A percentile compares a stretch with the other conserved stretches of the same genome.
Conservation (phyloP, 2,888 invertebrate species). For the Agrochola lychnidis region DNA sequence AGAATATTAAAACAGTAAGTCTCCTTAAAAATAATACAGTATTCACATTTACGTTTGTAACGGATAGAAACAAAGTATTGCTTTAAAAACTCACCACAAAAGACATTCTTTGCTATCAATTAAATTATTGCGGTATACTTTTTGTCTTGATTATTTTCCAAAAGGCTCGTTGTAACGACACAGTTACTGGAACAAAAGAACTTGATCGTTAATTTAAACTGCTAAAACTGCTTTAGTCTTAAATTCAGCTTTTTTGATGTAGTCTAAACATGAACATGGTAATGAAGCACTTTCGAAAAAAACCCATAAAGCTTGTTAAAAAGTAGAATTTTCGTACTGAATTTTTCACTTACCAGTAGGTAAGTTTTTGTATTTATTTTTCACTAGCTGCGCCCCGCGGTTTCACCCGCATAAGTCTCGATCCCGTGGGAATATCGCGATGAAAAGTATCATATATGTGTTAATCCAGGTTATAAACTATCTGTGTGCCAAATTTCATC, state of each 20-base stretch:
- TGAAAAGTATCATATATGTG: too few species aligned
- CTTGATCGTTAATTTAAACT: constrained; percentile 49
- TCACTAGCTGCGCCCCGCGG: too few species aligned
- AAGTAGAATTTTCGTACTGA: neutral
- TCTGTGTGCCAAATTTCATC: too few species aligned
- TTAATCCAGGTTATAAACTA: too few species aligned
- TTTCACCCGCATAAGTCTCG: too few species aligned
- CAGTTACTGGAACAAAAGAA: constrained; percentile 40
- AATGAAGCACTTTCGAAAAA: constrained; percentile 5
- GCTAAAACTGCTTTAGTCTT: neutral
- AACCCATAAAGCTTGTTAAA: neutral
- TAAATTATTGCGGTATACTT: constrained; percentile 85
- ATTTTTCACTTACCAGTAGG: neutral
- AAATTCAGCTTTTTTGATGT: neutral
- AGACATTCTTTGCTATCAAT: constrained; percentile 85
- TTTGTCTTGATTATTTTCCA: constrained; percentile 81
- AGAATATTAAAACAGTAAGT: constrained; percentile 41
- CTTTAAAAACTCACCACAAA: constrained; percentile 53
- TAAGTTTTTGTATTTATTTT: neutral
- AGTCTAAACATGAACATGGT: constrained; percentile 4
- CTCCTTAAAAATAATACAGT: constrained; percentile 44
- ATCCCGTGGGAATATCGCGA: too few species aligned
- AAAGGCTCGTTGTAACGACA: constrained; percentile 64
- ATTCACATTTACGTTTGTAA: constrained; percentile 54
- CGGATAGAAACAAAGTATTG: constrained; percentile 58